phyloP scores from a whole-genome alignment of 2,888 invertebrate genomes.

The Caenorhabditis auriculariae region DNA sequence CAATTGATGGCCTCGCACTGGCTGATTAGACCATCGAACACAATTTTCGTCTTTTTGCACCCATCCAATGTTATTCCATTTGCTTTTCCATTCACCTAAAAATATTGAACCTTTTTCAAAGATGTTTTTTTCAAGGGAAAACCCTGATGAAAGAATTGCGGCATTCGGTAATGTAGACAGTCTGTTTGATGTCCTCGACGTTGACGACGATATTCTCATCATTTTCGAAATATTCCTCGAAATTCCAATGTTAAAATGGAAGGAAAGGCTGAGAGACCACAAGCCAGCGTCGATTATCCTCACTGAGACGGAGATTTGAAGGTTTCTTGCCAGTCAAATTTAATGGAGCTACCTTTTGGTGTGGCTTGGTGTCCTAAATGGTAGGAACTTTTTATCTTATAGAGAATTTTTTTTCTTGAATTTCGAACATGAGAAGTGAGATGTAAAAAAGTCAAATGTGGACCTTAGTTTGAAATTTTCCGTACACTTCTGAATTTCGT shows the following conservation, averaged over 20 bases:
- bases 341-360: background rate
- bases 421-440: too few species aligned
- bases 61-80: conserved; percentile 93
- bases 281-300: background rate
- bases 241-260: conserved; percentile 82
- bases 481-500: too few species aligned
- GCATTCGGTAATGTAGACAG: conserved; percentile 94
- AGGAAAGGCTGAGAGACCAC: background rate
- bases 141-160: conserved; percentile 80
- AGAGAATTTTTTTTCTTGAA: too few species aligned
- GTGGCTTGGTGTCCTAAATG: background rate
- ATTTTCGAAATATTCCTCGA: conserved; percentile 72
- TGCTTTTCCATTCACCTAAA: conserved; percentile 73
- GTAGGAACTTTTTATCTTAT: background rate
- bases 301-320: background rate
- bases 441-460: too few species aligned
- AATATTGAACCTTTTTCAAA: background rate
- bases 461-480: too few species aligned
- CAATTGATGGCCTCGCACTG: conserved; percentile 97
- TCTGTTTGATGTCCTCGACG: conserved; percentile 92
- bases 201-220: conserved; percentile 83
- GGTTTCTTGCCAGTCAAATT: background rate
- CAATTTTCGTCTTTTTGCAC: conserved; percentile 91
- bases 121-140: background rate
- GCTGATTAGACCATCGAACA: conserved; percentile 90